These are phyloP conservation scores for Drosophila nigromelanica DNA, from an alignment of 1,140 invertebrate species.

Conservation along the genomic window DNA sequence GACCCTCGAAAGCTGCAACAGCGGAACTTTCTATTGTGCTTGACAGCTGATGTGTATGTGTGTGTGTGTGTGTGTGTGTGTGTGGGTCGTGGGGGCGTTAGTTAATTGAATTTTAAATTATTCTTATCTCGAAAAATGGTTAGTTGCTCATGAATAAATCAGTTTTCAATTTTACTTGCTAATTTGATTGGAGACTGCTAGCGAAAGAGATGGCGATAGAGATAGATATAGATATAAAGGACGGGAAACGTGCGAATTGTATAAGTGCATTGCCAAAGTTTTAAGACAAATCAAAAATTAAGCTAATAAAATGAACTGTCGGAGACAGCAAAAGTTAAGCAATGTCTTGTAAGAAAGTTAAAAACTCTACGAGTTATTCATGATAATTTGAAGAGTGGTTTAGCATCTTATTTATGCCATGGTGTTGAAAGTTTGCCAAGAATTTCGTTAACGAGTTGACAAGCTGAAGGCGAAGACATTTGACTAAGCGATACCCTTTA, in stretches of 20 bases:
- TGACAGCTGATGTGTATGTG: constrained; percentile 25
- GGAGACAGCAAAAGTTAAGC: constrained; percentile 34
- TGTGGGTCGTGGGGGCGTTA: constrained; percentile 38
- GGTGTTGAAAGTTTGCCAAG: constrained; percentile 25
- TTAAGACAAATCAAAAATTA: constrained; percentile 51
- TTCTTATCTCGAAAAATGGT: constrained; percentile 63
- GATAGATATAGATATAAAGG: not conserved
- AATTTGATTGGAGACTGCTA: constrained; percentile 68
- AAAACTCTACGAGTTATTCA: constrained; percentile 41
- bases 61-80: constrained; percentile 13
- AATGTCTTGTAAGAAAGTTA: constrained; percentile 38
- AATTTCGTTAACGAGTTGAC: constrained; percentile 23
- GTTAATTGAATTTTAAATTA: constrained; percentile 82
- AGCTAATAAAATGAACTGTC: constrained; percentile 54
- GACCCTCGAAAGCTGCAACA: constrained; percentile 10
- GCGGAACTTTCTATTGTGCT: constrained; percentile 35
- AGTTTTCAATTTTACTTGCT: constrained; percentile 77
- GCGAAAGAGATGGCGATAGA: not conserved
- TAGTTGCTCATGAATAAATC: constrained; percentile 80
- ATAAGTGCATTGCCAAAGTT: constrained; percentile 41
- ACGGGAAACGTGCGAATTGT: constrained; percentile 5
- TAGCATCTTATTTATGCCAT: constrained; percentile 28
- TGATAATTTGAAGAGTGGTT: constrained; percentile 30
- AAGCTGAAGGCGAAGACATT: not conserved
- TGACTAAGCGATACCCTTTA: not conserved